A percentile compares a stretch with the other conserved stretches of the same genome.
Conservation (phyloP, 1,140 invertebrate species). For the Ceratoteleas bidentatus region DNA sequence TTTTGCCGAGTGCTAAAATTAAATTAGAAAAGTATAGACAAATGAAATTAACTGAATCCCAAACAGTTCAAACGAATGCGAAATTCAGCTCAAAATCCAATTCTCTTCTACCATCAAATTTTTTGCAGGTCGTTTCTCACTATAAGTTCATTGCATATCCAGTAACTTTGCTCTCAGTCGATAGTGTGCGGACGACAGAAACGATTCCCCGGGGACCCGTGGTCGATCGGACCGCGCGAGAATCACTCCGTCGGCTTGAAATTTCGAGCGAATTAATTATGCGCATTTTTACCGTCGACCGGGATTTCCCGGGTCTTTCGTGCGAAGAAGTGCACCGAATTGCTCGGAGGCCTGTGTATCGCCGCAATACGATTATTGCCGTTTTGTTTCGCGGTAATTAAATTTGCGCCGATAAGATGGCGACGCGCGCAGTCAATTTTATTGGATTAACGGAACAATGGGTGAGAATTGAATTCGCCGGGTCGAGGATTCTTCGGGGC, state of each 20-base stretch:
- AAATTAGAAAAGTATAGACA: too few relatives aligned
- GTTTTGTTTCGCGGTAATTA: conserved; percentile 52
- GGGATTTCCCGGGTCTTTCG: neutral
- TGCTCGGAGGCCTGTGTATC: conserved; percentile 26
- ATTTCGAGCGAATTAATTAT: conserved; percentile 45
- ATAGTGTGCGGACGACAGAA: conserved; percentile 42
- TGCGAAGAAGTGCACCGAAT: conserved; percentile 41
- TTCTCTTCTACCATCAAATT: too few relatives aligned
- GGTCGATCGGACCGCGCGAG: conserved; percentile 23
- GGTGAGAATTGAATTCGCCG: too few relatives aligned
- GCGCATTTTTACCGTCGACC: conserved; percentile 39
- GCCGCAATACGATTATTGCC: conserved; percentile 28
- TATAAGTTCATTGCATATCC: neutral
- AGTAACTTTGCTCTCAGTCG: conserved; percentile 3
- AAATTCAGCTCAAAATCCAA: too few relatives aligned
- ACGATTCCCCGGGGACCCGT: conserved; percentile 50
- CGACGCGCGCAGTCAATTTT: conserved; percentile 23
- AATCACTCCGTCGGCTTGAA: neutral
- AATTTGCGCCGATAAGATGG: conserved; percentile 36
- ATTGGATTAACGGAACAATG: conserved; percentile 23
- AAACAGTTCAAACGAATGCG: too few relatives aligned
- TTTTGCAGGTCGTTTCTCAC: too few relatives aligned
- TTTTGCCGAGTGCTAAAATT: too few relatives aligned
- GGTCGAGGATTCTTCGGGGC: too few relatives aligned
- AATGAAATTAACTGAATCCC: too few relatives aligned